Evolutionary conservation across 30 jellyfish, hydroid and myxozoan genomes (phyloP).

Genomic region (Aurelia sp.): DNA sequence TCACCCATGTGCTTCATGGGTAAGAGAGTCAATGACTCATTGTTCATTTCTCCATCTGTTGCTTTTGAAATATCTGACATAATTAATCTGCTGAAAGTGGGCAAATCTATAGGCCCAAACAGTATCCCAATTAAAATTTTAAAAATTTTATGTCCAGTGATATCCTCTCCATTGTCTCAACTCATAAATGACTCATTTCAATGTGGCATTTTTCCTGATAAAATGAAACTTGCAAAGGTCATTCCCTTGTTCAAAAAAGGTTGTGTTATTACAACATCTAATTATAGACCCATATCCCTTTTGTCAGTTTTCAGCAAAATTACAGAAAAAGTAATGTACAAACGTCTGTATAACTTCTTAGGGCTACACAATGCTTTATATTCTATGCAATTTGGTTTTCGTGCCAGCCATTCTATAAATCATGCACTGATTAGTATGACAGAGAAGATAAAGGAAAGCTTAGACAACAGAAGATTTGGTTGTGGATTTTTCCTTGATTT

Average conservation of each 20-base stretch:
- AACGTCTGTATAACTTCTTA: constrained; percentile 22
- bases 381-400: not conserved
- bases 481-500: not conserved
- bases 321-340: constrained; percentile 4
- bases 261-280: constrained; percentile 17
- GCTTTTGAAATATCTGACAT: constrained; percentile 44
- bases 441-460: not conserved
- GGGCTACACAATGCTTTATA: not conserved
- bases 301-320: not conserved
- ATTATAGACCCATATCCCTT: not conserved
- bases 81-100: constrained; percentile 17
- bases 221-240: constrained; percentile 41
- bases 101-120: too few relatives aligned
- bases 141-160: not conserved
- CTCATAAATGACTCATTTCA: constrained; percentile 36
- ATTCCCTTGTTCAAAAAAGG: constrained; percentile 50
- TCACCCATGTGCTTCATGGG: constrained; percentile 16
- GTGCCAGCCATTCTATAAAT: too few relatives aligned
- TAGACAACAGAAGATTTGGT: constrained; percentile 7
- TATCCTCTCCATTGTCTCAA: constrained; percentile 43
- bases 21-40: constrained; percentile 8
- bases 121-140: not conserved
- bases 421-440: too few relatives aligned
- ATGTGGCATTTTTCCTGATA: constrained; percentile 6
- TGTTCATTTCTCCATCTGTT: constrained; percentile 39